Evolutionary conservation across 1,140 invertebrate species (phyloP), one percentile per base, ranked within the genome.

Genomic region (Bombus consobrinus): DNA sequence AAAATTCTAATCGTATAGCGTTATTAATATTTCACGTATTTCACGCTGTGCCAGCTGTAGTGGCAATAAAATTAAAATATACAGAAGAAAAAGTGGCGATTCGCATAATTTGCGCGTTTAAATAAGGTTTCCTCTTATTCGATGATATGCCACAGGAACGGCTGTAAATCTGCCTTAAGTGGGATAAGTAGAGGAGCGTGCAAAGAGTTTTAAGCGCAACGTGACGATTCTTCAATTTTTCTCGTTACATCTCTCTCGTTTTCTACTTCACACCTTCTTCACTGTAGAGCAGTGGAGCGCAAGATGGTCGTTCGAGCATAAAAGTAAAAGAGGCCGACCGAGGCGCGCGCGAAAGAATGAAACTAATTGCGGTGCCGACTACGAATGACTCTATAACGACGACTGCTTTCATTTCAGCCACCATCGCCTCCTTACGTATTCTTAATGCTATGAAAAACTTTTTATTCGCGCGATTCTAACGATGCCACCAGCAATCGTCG

Each of bases 341-440:
- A 79, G 77, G 75, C 62, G 69, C 68, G 57, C 57, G 72, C 59
- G 78, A 88, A 91, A 86, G 94, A 94, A 94, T 88, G 93, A 95
- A 93, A 93, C 93, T 94, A 95, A 95, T 94, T 94, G 92, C 88
- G 90, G 87, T 77, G 72, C 82, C 81, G 85, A 62, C 78, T 82
- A 79, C 82, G 83, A 88, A 83, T 83, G 59, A 71, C 80, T 85
- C 69, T 64, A 74, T 90, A 86, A 88, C 85, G 82, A 88, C 47
- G 87, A 53, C 47, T 53, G 47, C 47, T 53, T 53, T 53, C 47
- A 22, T 53, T 53, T 22, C 47, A 53, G 47, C 47, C 18, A 53
- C 47, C 47, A 53, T 77, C 78, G 69, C 41, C 71, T 75, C 47
- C 68, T 81, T 85, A 89, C 81, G 85, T 87, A 83, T 89, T 83